phyloP scores from a whole-genome alignment of 2,888 invertebrate genomes.

The Tachina fera region DNA sequence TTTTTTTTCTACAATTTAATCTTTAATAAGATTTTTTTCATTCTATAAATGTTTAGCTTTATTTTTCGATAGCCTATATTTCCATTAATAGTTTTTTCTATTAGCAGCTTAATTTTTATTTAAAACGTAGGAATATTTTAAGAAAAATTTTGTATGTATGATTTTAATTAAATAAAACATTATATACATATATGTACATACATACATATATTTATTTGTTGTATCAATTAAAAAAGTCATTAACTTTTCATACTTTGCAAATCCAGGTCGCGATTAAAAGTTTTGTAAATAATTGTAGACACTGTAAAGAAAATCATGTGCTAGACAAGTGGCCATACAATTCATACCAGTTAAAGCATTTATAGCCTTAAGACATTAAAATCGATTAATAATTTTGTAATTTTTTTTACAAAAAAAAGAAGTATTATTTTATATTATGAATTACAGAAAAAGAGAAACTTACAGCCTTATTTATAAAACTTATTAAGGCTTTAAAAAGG shows the following conservation, averaged over 20 bases:
- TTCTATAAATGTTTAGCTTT: too few species aligned
- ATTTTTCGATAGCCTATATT: too few species aligned
- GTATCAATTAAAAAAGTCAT: constrained; percentile 15
- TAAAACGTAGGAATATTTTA: too few species aligned
- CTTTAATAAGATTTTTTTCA: too few species aligned
- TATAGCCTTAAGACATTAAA: constrained; percentile 55
- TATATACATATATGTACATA: constrained; percentile 7
- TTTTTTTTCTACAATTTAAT: too few species aligned
- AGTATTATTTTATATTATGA: constrained; percentile 17
- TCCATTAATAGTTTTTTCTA: too few species aligned
- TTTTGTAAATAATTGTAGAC: constrained; percentile 61
- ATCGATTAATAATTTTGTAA: constrained; percentile 14
- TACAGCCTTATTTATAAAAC: too few species aligned
- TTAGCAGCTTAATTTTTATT: too few species aligned
- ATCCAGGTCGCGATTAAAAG: background rate
- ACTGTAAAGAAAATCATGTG: constrained; percentile 30
- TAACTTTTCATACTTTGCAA: constrained; percentile 13
- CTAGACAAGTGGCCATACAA: constrained; percentile 55
- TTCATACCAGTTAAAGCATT: constrained; percentile 71
- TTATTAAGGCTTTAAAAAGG: too few species aligned
- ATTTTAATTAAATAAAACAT: background rate
- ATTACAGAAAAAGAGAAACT: background rate
- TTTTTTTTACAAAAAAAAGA: constrained; percentile 10
- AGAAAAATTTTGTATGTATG: too few species aligned
- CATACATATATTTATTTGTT: constrained; percentile 26